Conservation (phyloP, 2,113 vertebrate species). For the Pionites leucogaster region DNA sequence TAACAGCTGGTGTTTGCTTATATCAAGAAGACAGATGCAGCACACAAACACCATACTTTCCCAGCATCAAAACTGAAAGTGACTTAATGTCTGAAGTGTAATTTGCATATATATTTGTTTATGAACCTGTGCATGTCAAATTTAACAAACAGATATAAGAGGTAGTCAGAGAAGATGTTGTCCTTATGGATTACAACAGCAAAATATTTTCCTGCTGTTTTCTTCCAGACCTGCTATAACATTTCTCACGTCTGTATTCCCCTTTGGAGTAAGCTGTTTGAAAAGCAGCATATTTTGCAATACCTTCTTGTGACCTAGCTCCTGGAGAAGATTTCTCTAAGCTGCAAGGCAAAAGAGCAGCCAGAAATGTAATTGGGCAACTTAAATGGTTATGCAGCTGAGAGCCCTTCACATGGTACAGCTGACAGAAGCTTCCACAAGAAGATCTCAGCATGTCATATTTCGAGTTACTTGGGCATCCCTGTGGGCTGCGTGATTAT, state of each 20-base stretch:
- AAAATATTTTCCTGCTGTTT: background rate
- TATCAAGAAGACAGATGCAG: background rate
- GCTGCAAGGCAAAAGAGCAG: background rate
- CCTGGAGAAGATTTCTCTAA: background rate
- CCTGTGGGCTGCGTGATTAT: background rate
- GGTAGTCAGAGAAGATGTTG: background rate
- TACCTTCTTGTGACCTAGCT: background rate
- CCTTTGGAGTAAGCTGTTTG: background rate
- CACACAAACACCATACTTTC: background rate
- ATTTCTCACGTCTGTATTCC: background rate
- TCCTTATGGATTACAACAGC: background rate
- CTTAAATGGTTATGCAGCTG: slow-evolving; percentile 6
- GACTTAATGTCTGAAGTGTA: background rate
- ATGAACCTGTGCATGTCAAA: background rate
- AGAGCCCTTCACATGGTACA: background rate
- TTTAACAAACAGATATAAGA: background rate
- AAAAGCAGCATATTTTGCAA: background rate
- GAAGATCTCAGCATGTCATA: background rate
- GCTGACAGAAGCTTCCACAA: background rate
- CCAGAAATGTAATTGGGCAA: background rate
- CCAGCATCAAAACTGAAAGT: background rate
- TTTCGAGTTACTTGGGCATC: background rate
- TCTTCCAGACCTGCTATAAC: background rate
- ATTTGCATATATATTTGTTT: background rate
- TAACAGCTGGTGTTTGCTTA: slow-evolving; percentile 33